Conservation (phyloP, 2,888 invertebrate genomes). For the Coleophora flavipennella region DNA sequence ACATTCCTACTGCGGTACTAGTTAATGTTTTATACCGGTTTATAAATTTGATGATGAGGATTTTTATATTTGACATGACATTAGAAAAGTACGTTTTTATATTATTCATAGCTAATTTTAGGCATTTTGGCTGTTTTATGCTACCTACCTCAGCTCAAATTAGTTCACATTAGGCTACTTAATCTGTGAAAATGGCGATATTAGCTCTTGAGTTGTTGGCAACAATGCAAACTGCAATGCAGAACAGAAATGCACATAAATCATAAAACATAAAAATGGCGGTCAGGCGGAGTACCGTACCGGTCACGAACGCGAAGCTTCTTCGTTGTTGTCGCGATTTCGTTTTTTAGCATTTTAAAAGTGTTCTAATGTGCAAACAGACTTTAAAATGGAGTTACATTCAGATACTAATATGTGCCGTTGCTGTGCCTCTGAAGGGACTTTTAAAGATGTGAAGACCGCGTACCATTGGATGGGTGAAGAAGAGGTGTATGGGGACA, state of each 20-base stretch:
- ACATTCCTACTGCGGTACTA: too few relatives aligned
- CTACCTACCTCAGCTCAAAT: too few relatives aligned
- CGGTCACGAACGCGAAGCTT: slow-evolving; percentile 11
- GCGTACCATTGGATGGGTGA: slow-evolving; percentile 61
- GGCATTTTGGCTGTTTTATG: too few relatives aligned
- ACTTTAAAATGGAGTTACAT: slow-evolving; percentile 41
- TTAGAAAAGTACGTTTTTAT: too few relatives aligned
- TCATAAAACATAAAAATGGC: slow-evolving; percentile 40
- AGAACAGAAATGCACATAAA: slow-evolving; percentile 1
- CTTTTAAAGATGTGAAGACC: slow-evolving; percentile 50
- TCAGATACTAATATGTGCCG: slow-evolving; percentile 50
- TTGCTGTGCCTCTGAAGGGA: slow-evolving; percentile 60
- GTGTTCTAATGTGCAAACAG: slow-evolving; percentile 23
- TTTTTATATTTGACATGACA: too few relatives aligned
- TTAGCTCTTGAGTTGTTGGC: too few relatives aligned
- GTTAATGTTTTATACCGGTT: too few relatives aligned
- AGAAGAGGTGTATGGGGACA: slow-evolving; percentile 55
- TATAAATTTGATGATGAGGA: too few relatives aligned
- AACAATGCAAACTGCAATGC: neutral
- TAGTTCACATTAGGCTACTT: too few relatives aligned
- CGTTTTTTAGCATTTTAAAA: slow-evolving; percentile 13
- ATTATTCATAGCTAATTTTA: too few relatives aligned
- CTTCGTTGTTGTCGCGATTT: slow-evolving; percentile 32
- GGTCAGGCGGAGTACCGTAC: too few relatives aligned
- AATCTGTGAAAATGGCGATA: too few relatives aligned